These are phyloP conservation scores for Tangachromis dhanisi DNA, from an alignment of 2,113 vertebrate species.

Conservation along the genomic window DNA sequence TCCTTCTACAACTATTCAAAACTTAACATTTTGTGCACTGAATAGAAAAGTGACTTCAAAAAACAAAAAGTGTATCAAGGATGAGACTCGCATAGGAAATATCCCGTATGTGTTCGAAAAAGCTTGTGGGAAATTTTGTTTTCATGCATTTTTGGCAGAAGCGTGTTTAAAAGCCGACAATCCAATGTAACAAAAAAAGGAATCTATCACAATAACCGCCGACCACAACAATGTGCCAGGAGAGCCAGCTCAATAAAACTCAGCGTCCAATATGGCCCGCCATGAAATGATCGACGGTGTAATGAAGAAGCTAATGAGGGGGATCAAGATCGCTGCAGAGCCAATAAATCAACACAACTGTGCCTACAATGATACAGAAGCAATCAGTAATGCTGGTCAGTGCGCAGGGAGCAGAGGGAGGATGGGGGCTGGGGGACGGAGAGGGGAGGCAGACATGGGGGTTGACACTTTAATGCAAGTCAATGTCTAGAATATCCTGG, in stretches of 20 bases:
- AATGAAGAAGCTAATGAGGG: constrained; percentile 70
- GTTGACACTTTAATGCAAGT: constrained; percentile 14
- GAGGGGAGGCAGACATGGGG: background rate
- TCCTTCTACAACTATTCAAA: background rate
- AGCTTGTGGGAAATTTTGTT: background rate
- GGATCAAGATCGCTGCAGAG: constrained; percentile 54
- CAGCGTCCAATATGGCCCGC: constrained; percentile 26
- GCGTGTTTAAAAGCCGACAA: background rate
- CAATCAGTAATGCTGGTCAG: constrained; percentile 59
- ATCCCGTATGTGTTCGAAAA: background rate
- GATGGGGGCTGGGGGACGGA: background rate
- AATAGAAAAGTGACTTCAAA: background rate
- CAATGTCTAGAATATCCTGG: constrained; percentile 34
- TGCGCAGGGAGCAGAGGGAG: background rate
- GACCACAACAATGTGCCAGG: background rate
- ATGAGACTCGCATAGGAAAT: background rate
- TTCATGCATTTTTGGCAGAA: background rate
- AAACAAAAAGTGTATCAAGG: background rate
- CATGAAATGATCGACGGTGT: constrained; percentile 54
- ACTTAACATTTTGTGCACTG: background rate
- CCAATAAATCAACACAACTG: constrained; percentile 68
- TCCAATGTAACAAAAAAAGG: background rate
- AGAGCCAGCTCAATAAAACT: constrained; percentile 31
- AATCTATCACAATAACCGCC: constrained; percentile 12
- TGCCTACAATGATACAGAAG: constrained; percentile 51